These are phyloP conservation scores for Anolis apletophallus DNA, from an alignment of 2,797 vertebrate genomes.

Conservation along the genomic window DNA sequence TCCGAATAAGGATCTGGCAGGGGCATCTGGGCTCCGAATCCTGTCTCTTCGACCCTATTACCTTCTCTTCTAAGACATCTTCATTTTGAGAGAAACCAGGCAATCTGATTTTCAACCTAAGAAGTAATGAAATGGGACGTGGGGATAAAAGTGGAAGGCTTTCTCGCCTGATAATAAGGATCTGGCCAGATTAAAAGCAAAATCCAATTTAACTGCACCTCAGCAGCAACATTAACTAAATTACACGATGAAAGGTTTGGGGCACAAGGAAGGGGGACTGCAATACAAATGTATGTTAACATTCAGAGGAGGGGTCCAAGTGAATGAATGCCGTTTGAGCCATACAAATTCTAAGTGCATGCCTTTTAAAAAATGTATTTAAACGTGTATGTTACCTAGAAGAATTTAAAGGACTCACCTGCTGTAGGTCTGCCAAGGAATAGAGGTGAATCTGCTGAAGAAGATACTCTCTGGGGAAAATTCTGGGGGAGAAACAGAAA, in stretches of 20 bases:
- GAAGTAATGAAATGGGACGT: slow-evolving; percentile 41
- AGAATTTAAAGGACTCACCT: slow-evolving; percentile 80
- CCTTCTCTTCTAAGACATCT: slow-evolving; percentile 22
- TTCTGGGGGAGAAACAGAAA: slow-evolving; percentile 82
- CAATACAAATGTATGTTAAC: slow-evolving; percentile 63
- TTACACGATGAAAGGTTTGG: slow-evolving; percentile 73
- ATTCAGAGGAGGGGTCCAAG: slow-evolving; percentile 64
- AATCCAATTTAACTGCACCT: slow-evolving; percentile 76
- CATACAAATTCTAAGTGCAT: neutral
- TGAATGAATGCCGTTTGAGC: slow-evolving; percentile 63
- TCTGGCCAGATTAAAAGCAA: slow-evolving; percentile 73
- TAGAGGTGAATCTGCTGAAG: slow-evolving; percentile 98
- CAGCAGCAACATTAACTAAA: slow-evolving; percentile 77
- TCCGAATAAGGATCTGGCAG: neutral
- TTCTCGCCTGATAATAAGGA: slow-evolving; percentile 61
- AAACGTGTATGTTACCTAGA: neutral
- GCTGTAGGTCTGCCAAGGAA: slow-evolving; percentile 94
- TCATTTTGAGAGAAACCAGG: slow-evolving; percentile 49
- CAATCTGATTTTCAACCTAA: slow-evolving; percentile 42
- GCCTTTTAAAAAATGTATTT: neutral
- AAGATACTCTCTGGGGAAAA: slow-evolving; percentile 97
- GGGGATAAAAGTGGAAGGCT: slow-evolving; percentile 39
- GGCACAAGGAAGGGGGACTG: slow-evolving; percentile 55
- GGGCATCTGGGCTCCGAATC: neutral
- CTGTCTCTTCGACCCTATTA: slow-evolving; percentile 5